These are phyloP conservation scores for Chironomus tepperi DNA, from an alignment of 1,140 invertebrate species.

Conservation along the genomic window DNA sequence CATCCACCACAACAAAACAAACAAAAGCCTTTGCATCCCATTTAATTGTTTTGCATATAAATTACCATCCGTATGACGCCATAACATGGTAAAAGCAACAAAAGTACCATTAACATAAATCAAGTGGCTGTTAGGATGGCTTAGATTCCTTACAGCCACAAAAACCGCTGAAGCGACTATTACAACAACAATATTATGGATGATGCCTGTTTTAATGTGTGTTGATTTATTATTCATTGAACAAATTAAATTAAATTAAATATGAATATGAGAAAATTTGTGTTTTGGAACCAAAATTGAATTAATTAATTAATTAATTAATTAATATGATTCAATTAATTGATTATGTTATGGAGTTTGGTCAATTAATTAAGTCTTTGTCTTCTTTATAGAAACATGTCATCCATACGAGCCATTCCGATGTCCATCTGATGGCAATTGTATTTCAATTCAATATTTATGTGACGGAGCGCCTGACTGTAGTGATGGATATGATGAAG, in stretches of 20 bases:
- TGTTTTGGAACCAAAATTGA: not conserved
- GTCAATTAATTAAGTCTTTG: conserved; percentile 25
- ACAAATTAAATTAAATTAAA: not conserved
- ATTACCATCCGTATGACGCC: too few relatives aligned
- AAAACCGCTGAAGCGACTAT: too few relatives aligned
- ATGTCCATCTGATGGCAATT: conserved; percentile 83
- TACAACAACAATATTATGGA: too few relatives aligned
- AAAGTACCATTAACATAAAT: too few relatives aligned
- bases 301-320: not conserved
- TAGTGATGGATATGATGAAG: conserved; percentile 77
- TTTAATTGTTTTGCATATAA: too few relatives aligned
- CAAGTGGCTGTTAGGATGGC: too few relatives aligned
- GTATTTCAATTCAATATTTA: conserved; percentile 90
- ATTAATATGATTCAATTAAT: not conserved
- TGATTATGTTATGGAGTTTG: not conserved
- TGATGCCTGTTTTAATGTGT: not conserved
- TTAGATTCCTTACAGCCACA: too few relatives aligned
- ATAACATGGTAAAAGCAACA: too few relatives aligned
- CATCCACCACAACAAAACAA: too few relatives aligned
- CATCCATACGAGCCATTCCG: conserved; percentile 91
- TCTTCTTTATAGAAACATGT: conserved; percentile 54
- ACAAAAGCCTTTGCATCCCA: too few relatives aligned
- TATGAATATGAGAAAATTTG: not conserved
- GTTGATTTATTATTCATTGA: not conserved
- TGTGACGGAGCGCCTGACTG: conserved; percentile 92